Conservation (phyloP, 2,888 invertebrate genomes). For the Melieria omissa region DNA sequence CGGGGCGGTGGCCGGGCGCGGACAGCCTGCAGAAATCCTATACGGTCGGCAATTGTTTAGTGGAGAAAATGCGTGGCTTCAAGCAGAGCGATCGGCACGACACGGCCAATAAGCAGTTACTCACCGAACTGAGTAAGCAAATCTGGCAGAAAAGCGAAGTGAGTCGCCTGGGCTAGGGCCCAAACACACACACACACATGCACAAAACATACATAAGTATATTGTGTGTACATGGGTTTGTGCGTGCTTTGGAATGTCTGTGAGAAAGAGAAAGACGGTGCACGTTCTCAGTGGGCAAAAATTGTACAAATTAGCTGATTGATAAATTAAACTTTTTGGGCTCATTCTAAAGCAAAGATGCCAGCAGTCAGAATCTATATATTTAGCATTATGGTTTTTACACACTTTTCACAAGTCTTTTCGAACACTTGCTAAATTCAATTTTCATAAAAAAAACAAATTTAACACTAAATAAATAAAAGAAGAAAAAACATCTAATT, state of each 20-base stretch:
- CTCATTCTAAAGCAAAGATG: too few relatives aligned
- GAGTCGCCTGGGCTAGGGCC: constrained; percentile 55
- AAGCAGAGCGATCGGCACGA: constrained; percentile 86
- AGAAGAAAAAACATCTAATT: too few relatives aligned
- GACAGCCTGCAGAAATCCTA: constrained; percentile 66
- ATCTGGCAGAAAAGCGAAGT: constrained; percentile 75
- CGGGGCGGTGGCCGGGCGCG: neutral
- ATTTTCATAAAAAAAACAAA: too few relatives aligned
- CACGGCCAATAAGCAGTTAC: constrained; percentile 82
- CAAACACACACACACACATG: neutral
- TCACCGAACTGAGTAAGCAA: constrained; percentile 82
- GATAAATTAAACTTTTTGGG: too few relatives aligned
- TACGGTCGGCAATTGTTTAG: constrained; percentile 70
- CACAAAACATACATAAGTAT: constrained; percentile 6
- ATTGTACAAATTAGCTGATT: too few relatives aligned
- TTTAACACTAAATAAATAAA: too few relatives aligned
- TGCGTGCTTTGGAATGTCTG: constrained; percentile 7
- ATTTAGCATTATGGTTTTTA: too few relatives aligned
- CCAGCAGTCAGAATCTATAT: too few relatives aligned
- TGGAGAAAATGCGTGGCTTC: constrained; percentile 80
- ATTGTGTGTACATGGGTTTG: neutral
- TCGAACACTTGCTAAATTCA: too few relatives aligned
- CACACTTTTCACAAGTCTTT: too few relatives aligned
- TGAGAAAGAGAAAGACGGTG: too few relatives aligned
- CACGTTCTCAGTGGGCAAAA: too few relatives aligned